phyloP scores from a whole-genome alignment of 64 coral and sea anemone species.

The Porites australiensis region DNA sequence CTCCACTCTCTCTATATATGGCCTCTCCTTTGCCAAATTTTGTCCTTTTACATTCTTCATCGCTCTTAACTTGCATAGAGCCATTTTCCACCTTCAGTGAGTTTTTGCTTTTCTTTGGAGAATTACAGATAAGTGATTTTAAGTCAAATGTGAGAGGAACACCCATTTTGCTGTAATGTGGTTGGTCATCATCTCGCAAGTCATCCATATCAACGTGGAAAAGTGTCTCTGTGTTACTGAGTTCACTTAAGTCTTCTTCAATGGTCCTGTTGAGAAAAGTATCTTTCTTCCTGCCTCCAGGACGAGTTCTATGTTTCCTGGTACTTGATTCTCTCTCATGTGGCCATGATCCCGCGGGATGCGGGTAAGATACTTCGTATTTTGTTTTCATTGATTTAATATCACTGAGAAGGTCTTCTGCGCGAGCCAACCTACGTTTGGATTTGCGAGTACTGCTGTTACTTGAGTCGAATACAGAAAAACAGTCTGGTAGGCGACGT shows the following conservation, averaged over 20 bases:
- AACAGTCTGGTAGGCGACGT: conserved; percentile 9
- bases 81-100: neutral
- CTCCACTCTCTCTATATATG: conserved; percentile 8
- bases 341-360: neutral
- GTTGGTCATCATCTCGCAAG: neutral
- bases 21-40: neutral
- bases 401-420: conserved; percentile 15
- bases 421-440: conserved; percentile 32
- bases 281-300: neutral
- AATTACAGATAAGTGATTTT: neutral
- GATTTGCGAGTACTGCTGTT: conserved; percentile 5
- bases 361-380: neutral
- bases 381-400: neutral
- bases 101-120: neutral
- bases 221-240: neutral
- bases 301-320: neutral
- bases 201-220: neutral
- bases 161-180: neutral
- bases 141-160: conserved; percentile 2
- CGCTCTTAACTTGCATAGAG: neutral
- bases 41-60: neutral
- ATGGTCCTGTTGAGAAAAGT: neutral
- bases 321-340: neutral
- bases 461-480: conserved; percentile 42
- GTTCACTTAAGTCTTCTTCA: neutral